These are phyloP conservation scores for Latrodectus geometricus DNA, from an alignment of 1,140 invertebrate species.

Conservation along the genomic window DNA sequence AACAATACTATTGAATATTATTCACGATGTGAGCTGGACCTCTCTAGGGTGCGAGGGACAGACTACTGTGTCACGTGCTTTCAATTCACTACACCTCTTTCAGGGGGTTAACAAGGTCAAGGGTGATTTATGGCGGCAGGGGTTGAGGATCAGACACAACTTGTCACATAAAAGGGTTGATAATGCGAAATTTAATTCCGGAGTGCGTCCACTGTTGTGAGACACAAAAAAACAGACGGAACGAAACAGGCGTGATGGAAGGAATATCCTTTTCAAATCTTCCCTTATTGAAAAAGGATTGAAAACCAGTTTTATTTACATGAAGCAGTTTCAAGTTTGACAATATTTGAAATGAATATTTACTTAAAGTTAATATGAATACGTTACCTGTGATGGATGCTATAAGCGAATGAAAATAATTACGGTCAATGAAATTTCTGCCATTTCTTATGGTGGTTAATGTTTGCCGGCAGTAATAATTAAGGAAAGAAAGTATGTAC, in stretches of 20 bases:
- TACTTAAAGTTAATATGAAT: background rate
- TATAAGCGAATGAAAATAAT: too few relatives aligned
- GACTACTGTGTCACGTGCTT: background rate
- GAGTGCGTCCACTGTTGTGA: background rate
- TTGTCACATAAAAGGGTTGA: background rate
- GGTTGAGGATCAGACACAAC: background rate
- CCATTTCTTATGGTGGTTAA: too few relatives aligned
- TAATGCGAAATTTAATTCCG: background rate
- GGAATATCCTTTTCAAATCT: background rate
- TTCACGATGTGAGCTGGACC: too few relatives aligned
- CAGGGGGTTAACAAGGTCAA: background rate
- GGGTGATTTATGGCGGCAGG: background rate
- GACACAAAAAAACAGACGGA: background rate
- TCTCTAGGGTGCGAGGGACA: background rate
- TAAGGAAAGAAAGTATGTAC: too few relatives aligned
- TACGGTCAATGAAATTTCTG: too few relatives aligned
- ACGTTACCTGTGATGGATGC: too few relatives aligned
- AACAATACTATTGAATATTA: too few relatives aligned
- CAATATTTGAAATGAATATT: background rate
- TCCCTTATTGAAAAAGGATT: background rate
- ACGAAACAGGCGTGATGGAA: background rate
- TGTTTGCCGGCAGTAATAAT: too few relatives aligned
- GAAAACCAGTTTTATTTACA: background rate
- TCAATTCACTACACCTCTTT: background rate
- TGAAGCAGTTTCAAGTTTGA: background rate